phyloP scores from a whole-genome alignment of 2,113 vertebrate genomes.

The Ptilorrhoa leucosticta region DNA sequence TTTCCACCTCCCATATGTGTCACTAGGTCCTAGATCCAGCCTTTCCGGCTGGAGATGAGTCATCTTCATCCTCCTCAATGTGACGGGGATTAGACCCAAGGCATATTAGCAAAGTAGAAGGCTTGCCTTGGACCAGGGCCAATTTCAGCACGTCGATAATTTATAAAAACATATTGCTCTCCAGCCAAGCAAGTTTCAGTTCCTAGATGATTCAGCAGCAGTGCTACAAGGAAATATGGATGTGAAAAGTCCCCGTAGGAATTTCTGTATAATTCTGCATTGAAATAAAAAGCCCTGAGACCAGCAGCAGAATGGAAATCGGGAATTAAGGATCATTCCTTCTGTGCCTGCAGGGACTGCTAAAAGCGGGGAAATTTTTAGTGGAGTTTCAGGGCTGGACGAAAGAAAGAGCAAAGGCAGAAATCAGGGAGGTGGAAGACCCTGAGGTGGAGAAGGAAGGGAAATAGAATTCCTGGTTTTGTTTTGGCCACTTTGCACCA shows the following conservation, averaged over 20 bases:
- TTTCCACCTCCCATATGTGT: not conserved
- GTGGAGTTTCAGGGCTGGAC: not conserved
- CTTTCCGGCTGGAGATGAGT: not conserved
- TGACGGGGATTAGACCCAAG: not conserved
- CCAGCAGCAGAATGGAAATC: not conserved
- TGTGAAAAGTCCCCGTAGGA: not conserved
- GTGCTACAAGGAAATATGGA: conserved; percentile 8
- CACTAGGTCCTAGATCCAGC: not conserved
- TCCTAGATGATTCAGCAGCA: conserved; percentile 55
- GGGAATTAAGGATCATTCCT: not conserved
- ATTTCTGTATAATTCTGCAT: not conserved
- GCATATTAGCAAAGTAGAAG: not conserved
- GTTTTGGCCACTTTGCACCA: not conserved
- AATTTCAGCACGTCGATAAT: conserved; percentile 7
- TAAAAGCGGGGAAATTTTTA: not conserved
- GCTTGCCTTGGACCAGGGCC: conserved; percentile 11
- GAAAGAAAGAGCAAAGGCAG: not conserved
- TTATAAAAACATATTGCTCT: not conserved
- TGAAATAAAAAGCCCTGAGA: conserved; percentile 2
- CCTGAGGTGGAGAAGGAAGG: not conserved
- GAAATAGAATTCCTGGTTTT: not conserved
- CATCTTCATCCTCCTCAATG: not conserved
- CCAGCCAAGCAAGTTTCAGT: conserved; percentile 29
- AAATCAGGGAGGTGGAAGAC: not conserved
- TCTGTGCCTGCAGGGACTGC: not conserved